Evolutionary conservation across 2,888 invertebrate genomes (phyloP), one percentile per base, ranked within the genome.

Genomic region (Drosophila yooni): DNA sequence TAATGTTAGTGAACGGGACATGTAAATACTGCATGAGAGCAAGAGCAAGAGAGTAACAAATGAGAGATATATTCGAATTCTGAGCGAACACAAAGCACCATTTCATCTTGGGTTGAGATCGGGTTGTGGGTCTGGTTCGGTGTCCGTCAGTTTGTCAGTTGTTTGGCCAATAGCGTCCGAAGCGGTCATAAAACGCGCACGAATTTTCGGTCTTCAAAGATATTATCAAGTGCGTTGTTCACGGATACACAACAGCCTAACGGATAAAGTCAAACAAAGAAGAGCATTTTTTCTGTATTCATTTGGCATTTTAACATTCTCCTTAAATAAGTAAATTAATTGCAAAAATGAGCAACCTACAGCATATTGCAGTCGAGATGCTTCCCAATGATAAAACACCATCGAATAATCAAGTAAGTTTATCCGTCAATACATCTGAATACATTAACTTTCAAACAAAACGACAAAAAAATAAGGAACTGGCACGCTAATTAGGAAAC

Each of bases 341-440:
- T 68, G 46, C 56, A 67, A 67, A 70, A 71, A 81, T 85, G 88
- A 85, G 59, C 48, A 81, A 81, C 38, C 36, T 33, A 50, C 58
- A 83, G 61, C 84, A 88, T 29, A 65, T 75, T 52, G 54, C 87
- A 36, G 56, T 87, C n/a, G 69, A 87, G 62, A 81, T 87, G 21
- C 27, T 58, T 11, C 25, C 46, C 31, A 60, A 52, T 31, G 56
- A 62, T 31, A 70, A 65, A 53, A 67, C 74, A 6, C 11, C 48
- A 75, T 29, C 59, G 1, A 73, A 58, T 53, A 75, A 65, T 65
- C 76, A 79, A 57, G 86, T 86, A 70, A 83, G 82, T 77, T 67
- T 25, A n/a, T 50, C 11, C 43, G 10, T 33, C 29, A 10, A 21
- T 10, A 43, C 10, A 64, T 59, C 65, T 46, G 43, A 70, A 70